phyloP scores from a whole-genome alignment of 2,113 vertebrate genomes.

The Ceyx melanurus region DNA sequence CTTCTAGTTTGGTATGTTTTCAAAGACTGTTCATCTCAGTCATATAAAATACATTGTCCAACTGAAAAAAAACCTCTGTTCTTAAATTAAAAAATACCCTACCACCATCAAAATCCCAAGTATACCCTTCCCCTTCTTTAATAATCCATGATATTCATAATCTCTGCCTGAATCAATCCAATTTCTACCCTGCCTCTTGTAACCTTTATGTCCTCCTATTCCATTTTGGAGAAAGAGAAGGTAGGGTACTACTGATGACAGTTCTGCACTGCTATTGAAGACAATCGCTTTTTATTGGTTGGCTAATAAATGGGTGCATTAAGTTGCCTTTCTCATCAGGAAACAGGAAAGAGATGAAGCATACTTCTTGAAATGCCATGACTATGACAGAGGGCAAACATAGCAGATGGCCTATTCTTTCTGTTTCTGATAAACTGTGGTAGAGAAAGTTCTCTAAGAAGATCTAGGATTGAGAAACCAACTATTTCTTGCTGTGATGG shows the following conservation, averaged over 20 bases:
- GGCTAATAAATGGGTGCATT: neutral
- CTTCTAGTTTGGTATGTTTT: neutral
- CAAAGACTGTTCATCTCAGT: neutral
- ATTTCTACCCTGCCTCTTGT: neutral
- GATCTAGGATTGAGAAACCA: neutral
- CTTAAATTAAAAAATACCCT: accelerated
- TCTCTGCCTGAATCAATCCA: neutral
- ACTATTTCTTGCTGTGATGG: neutral
- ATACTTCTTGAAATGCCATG: neutral
- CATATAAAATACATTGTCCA: neutral
- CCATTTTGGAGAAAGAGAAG: neutral
- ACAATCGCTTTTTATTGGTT: neutral
- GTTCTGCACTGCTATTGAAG: neutral
- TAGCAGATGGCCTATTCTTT: neutral
- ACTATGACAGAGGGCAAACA: neutral
- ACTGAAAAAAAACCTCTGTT: neutral
- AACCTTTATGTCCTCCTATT: neutral
- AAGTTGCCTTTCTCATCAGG: neutral
- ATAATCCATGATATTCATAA: neutral
- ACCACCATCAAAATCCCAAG: neutral
- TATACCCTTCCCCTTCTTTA: neutral
- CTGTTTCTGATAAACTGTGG: neutral
- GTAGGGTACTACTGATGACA: neutral
- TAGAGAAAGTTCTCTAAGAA: neutral
- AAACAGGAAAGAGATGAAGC: neutral